phyloP scores from a whole-genome alignment of 2,888 invertebrate species.

The Drepana falcataria region DNA sequence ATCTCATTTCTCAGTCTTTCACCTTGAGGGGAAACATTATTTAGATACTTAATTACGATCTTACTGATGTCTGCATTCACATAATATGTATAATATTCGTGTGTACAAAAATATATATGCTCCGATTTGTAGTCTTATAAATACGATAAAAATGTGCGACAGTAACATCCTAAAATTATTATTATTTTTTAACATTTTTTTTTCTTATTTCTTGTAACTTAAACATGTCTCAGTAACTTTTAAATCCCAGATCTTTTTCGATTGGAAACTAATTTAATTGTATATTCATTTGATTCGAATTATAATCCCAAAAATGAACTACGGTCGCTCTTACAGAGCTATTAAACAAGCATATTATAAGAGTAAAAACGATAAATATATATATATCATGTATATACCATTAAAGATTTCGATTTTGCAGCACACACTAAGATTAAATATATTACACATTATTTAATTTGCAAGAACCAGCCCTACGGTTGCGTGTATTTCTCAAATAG shows the following conservation, averaged over 20 bases:
- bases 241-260: constrained; percentile 43
- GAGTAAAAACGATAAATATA: constrained; percentile 50
- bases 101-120: constrained; percentile 27
- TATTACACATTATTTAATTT: constrained; percentile 38
- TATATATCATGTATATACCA: constrained; percentile 48
- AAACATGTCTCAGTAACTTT: constrained; percentile 19
- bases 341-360: constrained; percentile 39
- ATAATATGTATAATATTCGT: constrained; percentile 39
- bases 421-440: constrained; percentile 54
- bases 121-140: constrained; percentile 23
- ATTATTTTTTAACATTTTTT: constrained; percentile 24
- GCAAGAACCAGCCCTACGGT: constrained; percentile 41
- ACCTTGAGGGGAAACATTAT: constrained; percentile 19
- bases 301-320: constrained; percentile 10
- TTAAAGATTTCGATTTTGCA: constrained; percentile 61
- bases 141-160: constrained; percentile 35
- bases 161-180: constrained; percentile 34
- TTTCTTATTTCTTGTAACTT: constrained; percentile 24
- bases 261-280: constrained; percentile 25
- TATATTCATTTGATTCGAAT: constrained; percentile 28
- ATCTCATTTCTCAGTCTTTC: constrained; percentile 26
- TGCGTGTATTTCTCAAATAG: constrained; percentile 53
- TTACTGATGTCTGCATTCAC: constrained; percentile 44
- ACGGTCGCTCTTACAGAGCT: constrained; percentile 41
- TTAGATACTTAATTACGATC: constrained; percentile 5